phyloP scores from a whole-genome alignment of 2,797 vertebrate genomes.

The Delichon dasypus region DNA sequence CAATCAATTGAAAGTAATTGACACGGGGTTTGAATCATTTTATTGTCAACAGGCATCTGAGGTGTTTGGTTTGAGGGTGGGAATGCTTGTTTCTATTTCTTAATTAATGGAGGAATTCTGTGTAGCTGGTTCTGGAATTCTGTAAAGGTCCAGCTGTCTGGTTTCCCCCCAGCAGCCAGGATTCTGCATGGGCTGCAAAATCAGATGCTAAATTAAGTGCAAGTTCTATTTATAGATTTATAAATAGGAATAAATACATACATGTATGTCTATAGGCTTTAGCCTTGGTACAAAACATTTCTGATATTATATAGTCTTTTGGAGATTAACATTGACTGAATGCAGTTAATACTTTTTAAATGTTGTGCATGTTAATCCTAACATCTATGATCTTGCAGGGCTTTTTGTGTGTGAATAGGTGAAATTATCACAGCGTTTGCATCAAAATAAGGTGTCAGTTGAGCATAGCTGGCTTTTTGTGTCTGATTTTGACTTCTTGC shows the following conservation, averaged over 20 bases:
- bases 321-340: neutral
- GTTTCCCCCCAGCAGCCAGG: neutral
- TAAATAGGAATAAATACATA: neutral
- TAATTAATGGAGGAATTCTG: neutral
- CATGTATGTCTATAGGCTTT: neutral
- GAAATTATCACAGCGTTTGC: neutral
- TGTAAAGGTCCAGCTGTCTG: neutral
- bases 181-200: neutral
- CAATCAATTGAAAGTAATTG: neutral
- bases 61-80: neutral
- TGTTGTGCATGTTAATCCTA: neutral
- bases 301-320: neutral
- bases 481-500: neutral
- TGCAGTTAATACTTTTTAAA: neutral
- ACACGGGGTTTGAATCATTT: neutral
- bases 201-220: neutral
- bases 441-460: neutral
- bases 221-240: neutral
- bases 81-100: neutral
- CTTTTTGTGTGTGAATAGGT: neutral
- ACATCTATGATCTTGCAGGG: neutral
- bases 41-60: neutral
- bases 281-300: neutral
- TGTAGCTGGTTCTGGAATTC: neutral
- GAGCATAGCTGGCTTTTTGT: neutral